Percentiles rank a stretch among this genome's conserved stretches.
Conservation (phyloP, 2,888 invertebrate species). For the Philhelius pedissequus region DNA sequence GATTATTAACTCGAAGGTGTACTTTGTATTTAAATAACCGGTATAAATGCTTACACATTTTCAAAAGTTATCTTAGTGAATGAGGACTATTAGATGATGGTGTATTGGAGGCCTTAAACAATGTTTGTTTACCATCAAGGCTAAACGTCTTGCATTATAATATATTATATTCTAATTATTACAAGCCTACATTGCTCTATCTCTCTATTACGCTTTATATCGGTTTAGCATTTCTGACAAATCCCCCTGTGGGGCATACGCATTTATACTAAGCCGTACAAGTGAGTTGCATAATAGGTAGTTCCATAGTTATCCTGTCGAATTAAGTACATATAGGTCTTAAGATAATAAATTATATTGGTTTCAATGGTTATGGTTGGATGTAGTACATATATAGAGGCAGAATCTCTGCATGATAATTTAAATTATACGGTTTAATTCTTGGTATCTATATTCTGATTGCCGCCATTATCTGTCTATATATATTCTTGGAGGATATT, state of each 20-base stretch:
- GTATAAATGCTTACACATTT: background rate
- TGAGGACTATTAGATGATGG: background rate
- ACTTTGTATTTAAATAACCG: constrained; percentile 4
- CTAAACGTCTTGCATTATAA: constrained; percentile 23
- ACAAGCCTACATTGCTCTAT: constrained; percentile 12
- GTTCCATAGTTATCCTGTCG: constrained; percentile 16
- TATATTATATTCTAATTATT: constrained; percentile 42
- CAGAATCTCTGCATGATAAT: background rate
- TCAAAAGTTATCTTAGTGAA: background rate
- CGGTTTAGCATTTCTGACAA: background rate
- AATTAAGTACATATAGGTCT: constrained; percentile 9
- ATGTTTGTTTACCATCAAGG: background rate
- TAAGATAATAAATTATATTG: constrained; percentile 27
- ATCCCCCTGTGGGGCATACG: background rate
- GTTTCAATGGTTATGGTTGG: background rate
- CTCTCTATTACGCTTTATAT: background rate
- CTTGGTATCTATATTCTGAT: background rate
- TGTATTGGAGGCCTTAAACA: background rate
- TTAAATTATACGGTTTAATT: background rate
- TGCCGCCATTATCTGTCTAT: background rate
- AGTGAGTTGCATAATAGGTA: background rate
- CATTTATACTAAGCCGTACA: background rate
- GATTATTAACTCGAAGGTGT: constrained; percentile 17
- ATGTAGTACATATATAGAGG: background rate
- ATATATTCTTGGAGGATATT: no score